Percentiles rank a stretch among this genome's conserved stretches.
These are phyloP conservation scores for Xylophagus ater DNA, from an alignment of 2,888 invertebrate species.

Conservation along the genomic window DNA sequence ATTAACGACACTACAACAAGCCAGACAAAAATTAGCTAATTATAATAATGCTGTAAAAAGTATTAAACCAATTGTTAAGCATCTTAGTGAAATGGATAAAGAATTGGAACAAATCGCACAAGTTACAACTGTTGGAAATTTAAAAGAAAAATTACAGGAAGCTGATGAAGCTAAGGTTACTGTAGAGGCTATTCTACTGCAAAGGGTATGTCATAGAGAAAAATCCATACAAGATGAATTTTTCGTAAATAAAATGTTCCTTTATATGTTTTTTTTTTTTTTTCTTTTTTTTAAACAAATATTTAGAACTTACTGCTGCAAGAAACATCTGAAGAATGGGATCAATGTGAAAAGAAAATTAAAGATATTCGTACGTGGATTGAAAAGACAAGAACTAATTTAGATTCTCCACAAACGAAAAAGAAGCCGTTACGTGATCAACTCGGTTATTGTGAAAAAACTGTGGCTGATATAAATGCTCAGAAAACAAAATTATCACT, in stretches of 20 bases:
- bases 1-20: constrained; percentile 66
- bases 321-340: constrained; percentile 92
- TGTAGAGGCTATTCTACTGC: constrained; percentile 72
- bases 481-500: constrained; percentile 83
- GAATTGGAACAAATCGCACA: constrained; percentile 76
- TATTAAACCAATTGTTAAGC: constrained; percentile 77
- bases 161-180: constrained; percentile 78
- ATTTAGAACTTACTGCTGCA: constrained; percentile 70
- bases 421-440: constrained; percentile 83
- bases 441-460: constrained; percentile 73
- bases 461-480: constrained; percentile 73
- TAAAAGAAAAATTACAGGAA: constrained; percentile 73
- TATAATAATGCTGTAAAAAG: constrained; percentile 82
- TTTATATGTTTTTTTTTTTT: neutral
- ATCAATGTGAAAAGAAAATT: constrained; percentile 88
- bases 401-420: constrained; percentile 72
- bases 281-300: neutral
- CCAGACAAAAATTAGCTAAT: constrained; percentile 74
- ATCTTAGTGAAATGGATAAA: constrained; percentile 83
- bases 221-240: constrained; percentile 2
- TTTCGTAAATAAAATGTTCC: neutral
- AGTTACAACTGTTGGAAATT: constrained; percentile 72
- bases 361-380: constrained; percentile 83
- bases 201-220: constrained; percentile 53
- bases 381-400: constrained; percentile 65